Conservation (phyloP, 2,113 vertebrate species). For the Hystrix cristata region DNA sequence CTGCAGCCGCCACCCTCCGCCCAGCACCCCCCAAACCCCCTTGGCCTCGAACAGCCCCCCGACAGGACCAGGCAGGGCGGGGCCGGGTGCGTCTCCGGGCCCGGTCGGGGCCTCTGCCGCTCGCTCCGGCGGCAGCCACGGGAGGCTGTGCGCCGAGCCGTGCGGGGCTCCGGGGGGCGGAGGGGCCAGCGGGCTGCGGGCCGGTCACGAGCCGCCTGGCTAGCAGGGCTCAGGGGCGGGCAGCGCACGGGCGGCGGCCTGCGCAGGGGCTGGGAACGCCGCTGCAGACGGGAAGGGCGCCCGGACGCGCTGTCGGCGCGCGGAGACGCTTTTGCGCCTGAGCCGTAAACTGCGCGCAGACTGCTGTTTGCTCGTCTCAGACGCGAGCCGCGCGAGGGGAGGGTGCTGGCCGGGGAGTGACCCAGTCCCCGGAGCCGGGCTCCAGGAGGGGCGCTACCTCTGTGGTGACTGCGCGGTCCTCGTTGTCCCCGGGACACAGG, state of each 20-base stretch:
- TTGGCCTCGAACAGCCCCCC: no score
- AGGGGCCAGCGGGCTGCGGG: background rate
- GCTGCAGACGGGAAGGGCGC: background rate
- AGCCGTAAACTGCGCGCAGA: background rate
- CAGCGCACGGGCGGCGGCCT: background rate
- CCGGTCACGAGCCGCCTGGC: background rate
- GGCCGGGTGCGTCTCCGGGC: background rate
- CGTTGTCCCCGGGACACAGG: background rate
- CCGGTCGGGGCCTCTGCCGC: background rate
- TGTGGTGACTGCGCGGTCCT: background rate
- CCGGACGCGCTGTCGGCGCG: background rate
- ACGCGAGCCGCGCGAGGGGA: background rate
- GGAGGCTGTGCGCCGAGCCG: background rate
- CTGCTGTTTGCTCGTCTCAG: background rate
- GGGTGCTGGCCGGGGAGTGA: background rate
- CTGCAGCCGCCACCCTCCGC: no score
- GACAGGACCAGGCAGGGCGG: no score
- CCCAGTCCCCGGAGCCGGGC: rapidly evolving
- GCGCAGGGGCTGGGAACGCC: background rate
- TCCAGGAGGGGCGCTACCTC: conserved; percentile 56
- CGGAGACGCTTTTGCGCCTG: background rate
- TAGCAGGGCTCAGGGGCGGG: background rate
- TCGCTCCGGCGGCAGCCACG: background rate
- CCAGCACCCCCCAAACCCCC: no score
- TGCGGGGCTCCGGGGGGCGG: background rate